Base-by-base conservation (phyloP, 2,113 vertebrate species). In the Notothenia rossii region DNA sequence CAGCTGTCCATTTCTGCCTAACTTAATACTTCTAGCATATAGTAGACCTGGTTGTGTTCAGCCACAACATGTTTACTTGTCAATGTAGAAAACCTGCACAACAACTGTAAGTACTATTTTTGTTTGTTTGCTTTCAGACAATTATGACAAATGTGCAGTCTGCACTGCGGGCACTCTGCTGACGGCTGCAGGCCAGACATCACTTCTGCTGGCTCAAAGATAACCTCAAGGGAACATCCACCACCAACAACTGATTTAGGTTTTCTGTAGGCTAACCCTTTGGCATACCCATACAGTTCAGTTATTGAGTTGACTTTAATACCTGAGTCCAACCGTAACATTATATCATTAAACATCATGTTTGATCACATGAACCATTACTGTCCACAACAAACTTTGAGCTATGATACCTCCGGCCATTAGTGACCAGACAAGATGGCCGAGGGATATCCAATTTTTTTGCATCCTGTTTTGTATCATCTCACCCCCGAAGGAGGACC, bases 141-240 rank as follows among this genome's bases (percentile, higher is more conserved):
- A 87, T 88, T 81, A 83, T 89, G 89, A 91, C 75, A 80, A 90
- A 91, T 88, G 86, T 88, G 83, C 64, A 54, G 69, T 80, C 56
- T 71, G 76, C 79, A 53, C 77, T 71, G 75, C 2, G 29, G 59
- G 76, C 66, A 48, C 79, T 88, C 72, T 67, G 71, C 82, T 76
- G 79, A 70, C 81, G 56, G 83, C 83, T 85, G 56, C 73, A 73
- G 80, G 80, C 65, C 74, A 77, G 65, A 83, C 82, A 88, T 73
- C 63, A 36, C 55, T 70, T 74, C 77, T 81, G 79, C 82, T 85
- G 84, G 78, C 76, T 81, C 20, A 33, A 86, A 87, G 79, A 91
- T 86, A 86, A 85, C 84, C 77, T 72, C 67, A 84, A 72, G 87
- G 70, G 75, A 76, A 81, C 56, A 84, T 81, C 58, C 65, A 77